Evolutionary conservation across 2,888 invertebrate genomes (phyloP).

Genomic region (Lasioglossum figueresi): DNA sequence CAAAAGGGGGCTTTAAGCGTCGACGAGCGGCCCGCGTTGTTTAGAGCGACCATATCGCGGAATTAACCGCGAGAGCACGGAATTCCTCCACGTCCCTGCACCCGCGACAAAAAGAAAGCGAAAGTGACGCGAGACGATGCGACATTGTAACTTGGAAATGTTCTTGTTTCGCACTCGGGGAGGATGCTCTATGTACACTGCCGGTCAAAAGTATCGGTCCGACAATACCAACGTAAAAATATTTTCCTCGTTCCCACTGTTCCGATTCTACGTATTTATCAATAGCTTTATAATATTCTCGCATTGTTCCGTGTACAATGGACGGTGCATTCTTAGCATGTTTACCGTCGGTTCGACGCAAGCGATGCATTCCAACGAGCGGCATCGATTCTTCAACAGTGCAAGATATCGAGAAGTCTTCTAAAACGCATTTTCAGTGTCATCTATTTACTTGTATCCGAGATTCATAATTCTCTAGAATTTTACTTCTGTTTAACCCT

Average conservation of each 20-base stretch:
- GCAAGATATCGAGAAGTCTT: background rate
- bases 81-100: background rate
- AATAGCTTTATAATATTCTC: background rate
- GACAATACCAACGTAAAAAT: background rate
- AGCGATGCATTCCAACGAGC: background rate
- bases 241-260: background rate
- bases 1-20: slow-evolving; percentile 53
- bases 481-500: too few species aligned
- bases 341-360: background rate
- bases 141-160: slow-evolving; percentile 62
- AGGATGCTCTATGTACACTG: background rate
- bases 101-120: slow-evolving; percentile 72
- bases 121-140: slow-evolving; percentile 76
- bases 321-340: background rate
- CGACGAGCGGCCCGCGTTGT: slow-evolving; percentile 44
- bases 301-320: background rate
- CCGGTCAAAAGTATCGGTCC: background rate
- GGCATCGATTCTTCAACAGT: background rate
- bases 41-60: slow-evolving; percentile 52
- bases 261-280: background rate
- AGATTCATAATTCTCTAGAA: too few species aligned
- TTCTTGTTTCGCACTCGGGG: slow-evolving; percentile 19
- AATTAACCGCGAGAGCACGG: slow-evolving; percentile 56
- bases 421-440: background rate
- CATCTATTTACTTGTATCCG: background rate